Evolutionary conservation across 2,888 invertebrate species (phyloP), one percentile per base, ranked within the genome.

Genomic region (Ferrisia virgata): DNA sequence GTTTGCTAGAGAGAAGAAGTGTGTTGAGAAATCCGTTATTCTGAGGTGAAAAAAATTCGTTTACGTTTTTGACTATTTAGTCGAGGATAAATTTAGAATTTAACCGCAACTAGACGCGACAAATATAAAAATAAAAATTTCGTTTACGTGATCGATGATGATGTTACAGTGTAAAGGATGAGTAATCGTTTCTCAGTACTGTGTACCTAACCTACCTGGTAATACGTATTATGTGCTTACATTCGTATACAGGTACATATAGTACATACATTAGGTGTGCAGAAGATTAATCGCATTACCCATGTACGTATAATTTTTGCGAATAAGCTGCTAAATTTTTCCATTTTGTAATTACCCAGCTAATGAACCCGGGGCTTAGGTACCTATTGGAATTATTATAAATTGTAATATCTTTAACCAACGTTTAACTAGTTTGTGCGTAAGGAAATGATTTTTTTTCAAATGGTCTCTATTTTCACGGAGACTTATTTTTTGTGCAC

Each of bases 11-110:
- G 69, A 28, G 40, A 40, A n/a, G n/a, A 69, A 31, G 64, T 15
- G 69, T 53, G 9, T 53, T 22, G 53, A 64, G 72, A 36, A 76
- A 76, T 76, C 72, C 72, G 72, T 76, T 76, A 76, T 18, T 76
- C 36, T 1, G 11, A 8, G 18, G 36, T 18, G 36, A 76, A 76
- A 64, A 64, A 64, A 64, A 18, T 64, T 64, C 64, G 64, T 64
- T 28, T 28, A 64, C 28, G 64, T 28, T 28, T 64, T 64, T 28
- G 13, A 13, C 31, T 15, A 31, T 4, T 15, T 13, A 28, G 22
- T 18, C 36, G 31, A 28, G 72, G 72, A 28, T 76, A 72, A 72
- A 72, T 76, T 76, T 76, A 76, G 72, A 76, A 33, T 76, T 9
- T 15, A 36, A n/a, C 36, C 22, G n/a, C 28, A 36, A n/a, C 36